Percentiles rank a stretch among this genome's conserved stretches.
Evolutionary conservation across 2,113 vertebrate species (phyloP).

Genomic region (Seriola rivoliana): DNA sequence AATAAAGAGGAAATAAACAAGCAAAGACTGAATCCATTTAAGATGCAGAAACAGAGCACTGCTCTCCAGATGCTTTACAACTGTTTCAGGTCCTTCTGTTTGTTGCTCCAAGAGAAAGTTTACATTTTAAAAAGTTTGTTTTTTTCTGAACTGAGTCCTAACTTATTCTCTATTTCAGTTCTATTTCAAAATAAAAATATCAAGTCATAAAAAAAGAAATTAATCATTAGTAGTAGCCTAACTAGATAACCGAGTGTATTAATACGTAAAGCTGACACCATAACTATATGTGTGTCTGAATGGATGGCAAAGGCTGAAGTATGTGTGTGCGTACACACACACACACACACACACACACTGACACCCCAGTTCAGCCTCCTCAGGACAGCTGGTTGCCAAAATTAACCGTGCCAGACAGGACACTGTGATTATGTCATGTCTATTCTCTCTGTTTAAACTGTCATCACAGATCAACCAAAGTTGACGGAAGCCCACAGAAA

Average conservation of each 20-base stretch:
- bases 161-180: background rate
- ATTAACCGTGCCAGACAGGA: constrained; percentile 71
- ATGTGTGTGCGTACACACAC: constrained; percentile 5
- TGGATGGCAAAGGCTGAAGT: background rate
- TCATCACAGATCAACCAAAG: constrained; percentile 2
- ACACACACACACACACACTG: constrained; percentile 12
- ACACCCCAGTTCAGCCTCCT: constrained; percentile 17
- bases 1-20: too few species aligned
- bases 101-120: background rate
- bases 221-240: background rate
- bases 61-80: background rate
- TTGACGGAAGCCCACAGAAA: background rate
- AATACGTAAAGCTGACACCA: background rate
- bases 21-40: too few species aligned
- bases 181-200: background rate
- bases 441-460: constrained; percentile 54
- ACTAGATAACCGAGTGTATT: background rate
- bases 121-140: background rate
- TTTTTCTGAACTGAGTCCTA: background rate
- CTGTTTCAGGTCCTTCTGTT: background rate
- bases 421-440: constrained; percentile 60
- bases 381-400: constrained; percentile 78
- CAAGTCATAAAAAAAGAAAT: background rate
- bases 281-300: background rate
- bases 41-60: too few species aligned